These are phyloP conservation scores for Eupristina koningsbergeri DNA, from an alignment of 1,140 invertebrate species.

Conservation along the genomic window DNA sequence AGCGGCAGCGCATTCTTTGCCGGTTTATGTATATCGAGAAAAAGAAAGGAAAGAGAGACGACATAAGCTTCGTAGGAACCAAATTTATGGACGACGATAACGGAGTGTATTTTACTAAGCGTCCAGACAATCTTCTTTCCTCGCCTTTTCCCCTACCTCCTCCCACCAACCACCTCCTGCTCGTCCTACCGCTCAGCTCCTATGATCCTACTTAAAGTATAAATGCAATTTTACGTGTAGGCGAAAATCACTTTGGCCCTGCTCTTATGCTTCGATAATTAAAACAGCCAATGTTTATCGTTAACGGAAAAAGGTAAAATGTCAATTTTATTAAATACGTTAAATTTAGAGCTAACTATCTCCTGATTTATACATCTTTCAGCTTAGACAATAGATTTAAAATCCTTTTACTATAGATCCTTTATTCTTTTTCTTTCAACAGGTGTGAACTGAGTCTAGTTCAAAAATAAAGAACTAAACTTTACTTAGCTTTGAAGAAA, in stretches of 20 bases:
- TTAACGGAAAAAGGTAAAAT: not conserved
- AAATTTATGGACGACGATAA: constrained; percentile 31
- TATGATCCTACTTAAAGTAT: not conserved
- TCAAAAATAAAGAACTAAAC: no score
- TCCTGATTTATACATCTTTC: no score
- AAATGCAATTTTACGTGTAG: not conserved
- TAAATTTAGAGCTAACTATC: no score
- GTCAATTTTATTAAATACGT: not conserved
- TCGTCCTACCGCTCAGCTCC: not conserved
- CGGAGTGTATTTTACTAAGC: not conserved
- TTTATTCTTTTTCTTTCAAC: no score
- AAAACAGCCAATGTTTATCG: not conserved
- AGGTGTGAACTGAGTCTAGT: no score
- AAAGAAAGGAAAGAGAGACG: not conserved
- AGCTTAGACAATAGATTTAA: no score
- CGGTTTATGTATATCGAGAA: constrained; percentile 6
- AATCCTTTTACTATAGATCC: no score
- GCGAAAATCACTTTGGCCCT: not conserved
- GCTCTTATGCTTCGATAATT: not conserved
- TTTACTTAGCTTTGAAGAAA: no score
- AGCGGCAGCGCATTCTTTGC: constrained; percentile 49
- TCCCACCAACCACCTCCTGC: not conserved
- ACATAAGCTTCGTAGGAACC: not conserved
- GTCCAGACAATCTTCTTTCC: constrained; percentile 7
- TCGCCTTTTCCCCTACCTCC: not conserved